Evolutionary conservation across 2,888 invertebrate genomes (phyloP).

Genomic region (Apomyelois bistriatella): DNA sequence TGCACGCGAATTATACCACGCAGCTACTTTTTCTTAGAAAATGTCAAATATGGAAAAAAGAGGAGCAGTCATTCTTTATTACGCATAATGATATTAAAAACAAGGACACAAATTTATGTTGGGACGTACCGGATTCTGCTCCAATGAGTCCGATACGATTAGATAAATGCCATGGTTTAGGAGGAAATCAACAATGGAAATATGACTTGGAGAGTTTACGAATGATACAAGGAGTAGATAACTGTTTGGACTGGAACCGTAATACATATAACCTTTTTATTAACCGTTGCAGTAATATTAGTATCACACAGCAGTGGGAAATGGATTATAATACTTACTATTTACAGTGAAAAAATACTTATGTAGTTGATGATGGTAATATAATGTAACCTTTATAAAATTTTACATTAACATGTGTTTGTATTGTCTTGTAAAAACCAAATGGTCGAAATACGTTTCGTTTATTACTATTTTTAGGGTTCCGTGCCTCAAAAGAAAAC

Average conservation of each 20-base stretch:
- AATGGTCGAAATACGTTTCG: too few relatives aligned
- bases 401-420: too few relatives aligned
- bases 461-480: too few relatives aligned
- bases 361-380: neutral
- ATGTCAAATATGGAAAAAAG: slow-evolving; percentile 2
- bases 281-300: slow-evolving; percentile 78
- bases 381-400: neutral
- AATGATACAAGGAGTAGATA: slow-evolving; percentile 85
- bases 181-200: slow-evolving; percentile 96
- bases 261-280: slow-evolving; percentile 80
- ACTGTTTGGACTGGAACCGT: slow-evolving; percentile 89
- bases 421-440: too few relatives aligned
- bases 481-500: too few relatives aligned
- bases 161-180: slow-evolving; percentile 93
- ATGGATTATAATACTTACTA: slow-evolving; percentile 64
- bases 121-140: slow-evolving; percentile 88
- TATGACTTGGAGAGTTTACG: slow-evolving; percentile 86
- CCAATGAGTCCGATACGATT: slow-evolving; percentile 87
- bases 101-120: slow-evolving; percentile 86
- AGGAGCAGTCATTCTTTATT: slow-evolving; percentile 23
- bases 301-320: slow-evolving; percentile 87
- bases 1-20: slow-evolving; percentile 80
- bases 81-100: slow-evolving; percentile 60
- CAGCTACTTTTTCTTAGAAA: neutral
- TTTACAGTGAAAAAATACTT: neutral